Percentiles rank a stretch among this genome's conserved stretches.
Conservation (phyloP, 2,113 vertebrate species). For the Rhinogobius similis region DNA sequence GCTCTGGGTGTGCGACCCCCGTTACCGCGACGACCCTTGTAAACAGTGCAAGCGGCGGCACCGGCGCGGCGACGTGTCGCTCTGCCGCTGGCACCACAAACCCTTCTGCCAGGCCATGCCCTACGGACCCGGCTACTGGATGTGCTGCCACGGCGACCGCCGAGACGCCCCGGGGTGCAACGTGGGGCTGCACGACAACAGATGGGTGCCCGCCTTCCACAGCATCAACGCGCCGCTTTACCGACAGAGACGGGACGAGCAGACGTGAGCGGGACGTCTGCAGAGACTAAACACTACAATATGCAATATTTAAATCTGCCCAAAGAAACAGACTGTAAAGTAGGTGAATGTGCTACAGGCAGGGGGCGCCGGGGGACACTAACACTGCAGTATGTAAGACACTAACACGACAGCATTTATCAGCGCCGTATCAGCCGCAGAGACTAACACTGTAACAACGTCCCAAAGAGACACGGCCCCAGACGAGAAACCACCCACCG, state of each 20-base stretch:
- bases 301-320: no score
- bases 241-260: conserved; percentile 69
- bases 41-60: conserved; percentile 95
- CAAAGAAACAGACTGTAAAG: no score
- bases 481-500: no score
- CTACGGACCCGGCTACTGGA: conserved; percentile 94
- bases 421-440: no score
- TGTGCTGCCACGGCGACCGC: conserved; percentile 90
- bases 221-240: conserved; percentile 87
- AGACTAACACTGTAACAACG: no score
- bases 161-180: conserved; percentile 91
- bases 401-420: not conserved
- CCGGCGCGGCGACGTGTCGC: conserved; percentile 87
- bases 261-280: no score
- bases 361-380: not conserved
- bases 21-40: conserved; percentile 94
- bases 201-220: conserved; percentile 91
- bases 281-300: no score
- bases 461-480: no score
- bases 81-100: conserved; percentile 96
- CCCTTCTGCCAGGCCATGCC: conserved; percentile 94
- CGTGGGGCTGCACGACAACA: conserved; percentile 95
- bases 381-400: not conserved
- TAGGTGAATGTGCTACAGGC: not conserved
- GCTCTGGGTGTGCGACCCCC: conserved; percentile 92